Evolutionary conservation across 2,888 invertebrate species (phyloP).

Genomic region (Hirtodrosophila confusa): DNA sequence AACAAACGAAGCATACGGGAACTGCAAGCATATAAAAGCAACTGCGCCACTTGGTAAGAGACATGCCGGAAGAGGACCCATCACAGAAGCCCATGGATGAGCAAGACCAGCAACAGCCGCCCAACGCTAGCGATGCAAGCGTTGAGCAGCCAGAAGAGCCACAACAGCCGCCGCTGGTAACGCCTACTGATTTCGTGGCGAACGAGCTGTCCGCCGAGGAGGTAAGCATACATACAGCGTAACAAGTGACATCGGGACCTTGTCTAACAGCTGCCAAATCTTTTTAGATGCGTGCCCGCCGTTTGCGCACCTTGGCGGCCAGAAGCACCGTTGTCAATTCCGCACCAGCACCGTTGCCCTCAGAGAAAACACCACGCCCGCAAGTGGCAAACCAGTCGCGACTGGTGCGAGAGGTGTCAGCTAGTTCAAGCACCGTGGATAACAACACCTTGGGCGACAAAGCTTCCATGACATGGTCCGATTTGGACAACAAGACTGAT

Average conservation of each 20-base stretch:
- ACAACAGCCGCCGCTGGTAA: conserved; percentile 20
- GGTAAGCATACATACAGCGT: conserved; percentile 86
- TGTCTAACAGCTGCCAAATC: conserved; percentile 51
- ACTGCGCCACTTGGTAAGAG: conserved; percentile 37
- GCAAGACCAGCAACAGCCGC: conserved; percentile 39
- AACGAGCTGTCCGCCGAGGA: conserved; percentile 95
- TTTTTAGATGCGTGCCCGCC: conserved; percentile 83
- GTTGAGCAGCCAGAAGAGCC: conserved; percentile 24
- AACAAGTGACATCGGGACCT: too few species aligned
- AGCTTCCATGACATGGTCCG: conserved; percentile 38
- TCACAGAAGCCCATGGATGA: conserved; percentile 66
- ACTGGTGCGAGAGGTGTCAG: conserved; percentile 69
- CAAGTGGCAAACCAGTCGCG: conserved; percentile 79
- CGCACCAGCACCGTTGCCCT: conserved; percentile 14
- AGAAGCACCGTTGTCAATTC: conserved; percentile 42
- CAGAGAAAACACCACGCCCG: conserved; percentile 45
- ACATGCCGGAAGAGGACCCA: conserved; percentile 73
- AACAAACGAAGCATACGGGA: conserved; percentile 48
- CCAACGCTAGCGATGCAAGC: conserved; percentile 15
- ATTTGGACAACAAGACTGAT: conserved; percentile 54
- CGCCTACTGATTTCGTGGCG: conserved; percentile 25
- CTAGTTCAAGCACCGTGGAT: conserved; percentile 37
- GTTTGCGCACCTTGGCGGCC: conserved; percentile 81
- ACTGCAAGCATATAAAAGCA: conserved; percentile 18
- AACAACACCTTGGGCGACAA: conserved; percentile 25